These are phyloP conservation scores for Smittia sp. DNA, from an alignment of 2,888 invertebrate species.

Conservation along the genomic window DNA sequence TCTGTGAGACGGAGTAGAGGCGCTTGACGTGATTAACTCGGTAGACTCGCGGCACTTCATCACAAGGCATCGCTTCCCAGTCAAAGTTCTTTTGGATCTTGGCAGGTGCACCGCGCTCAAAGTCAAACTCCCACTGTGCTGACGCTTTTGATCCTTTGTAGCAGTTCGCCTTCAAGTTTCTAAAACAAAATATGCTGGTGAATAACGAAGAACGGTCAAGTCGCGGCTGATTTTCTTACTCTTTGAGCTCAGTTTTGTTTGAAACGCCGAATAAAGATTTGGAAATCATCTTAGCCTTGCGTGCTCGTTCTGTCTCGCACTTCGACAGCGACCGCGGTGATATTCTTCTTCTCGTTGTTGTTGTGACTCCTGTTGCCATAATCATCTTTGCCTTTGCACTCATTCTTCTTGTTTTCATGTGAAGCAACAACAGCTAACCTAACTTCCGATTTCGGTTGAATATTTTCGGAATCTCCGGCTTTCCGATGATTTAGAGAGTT, in stretches of 20 bases:
- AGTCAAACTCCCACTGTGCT: constrained; percentile 53
- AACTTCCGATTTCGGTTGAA: constrained; percentile 9
- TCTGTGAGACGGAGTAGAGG: neutral
- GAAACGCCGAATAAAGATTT: constrained; percentile 33
- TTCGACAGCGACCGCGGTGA: constrained; percentile 34
- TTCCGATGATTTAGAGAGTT: neutral
- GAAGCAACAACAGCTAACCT: constrained; percentile 17
- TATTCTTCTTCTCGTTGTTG: constrained; percentile 22
- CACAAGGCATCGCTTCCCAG: constrained; percentile 52
- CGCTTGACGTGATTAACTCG: constrained; percentile 31
- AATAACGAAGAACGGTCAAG: no score
- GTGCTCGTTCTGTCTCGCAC: constrained; percentile 38
- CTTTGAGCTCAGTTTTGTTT: constrained; percentile 32
- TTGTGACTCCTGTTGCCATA: constrained; percentile 31
- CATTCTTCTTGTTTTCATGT: constrained; percentile 35
- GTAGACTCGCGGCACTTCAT: constrained; percentile 52
- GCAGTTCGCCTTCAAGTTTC: constrained; percentile 13
- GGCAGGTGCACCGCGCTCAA: constrained; percentile 50
- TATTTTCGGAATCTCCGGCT: no score
- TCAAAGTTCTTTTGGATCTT: constrained; percentile 47
- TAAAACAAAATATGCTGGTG: constrained; percentile 26
- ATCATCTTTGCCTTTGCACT: constrained; percentile 22
- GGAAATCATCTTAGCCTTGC: constrained; percentile 35
- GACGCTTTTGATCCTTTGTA: constrained; percentile 38
- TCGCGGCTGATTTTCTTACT: no score